These are phyloP conservation scores for Saccopteryx leptura DNA, from an alignment of 2,113 vertebrate species.

Conservation along the genomic window DNA sequence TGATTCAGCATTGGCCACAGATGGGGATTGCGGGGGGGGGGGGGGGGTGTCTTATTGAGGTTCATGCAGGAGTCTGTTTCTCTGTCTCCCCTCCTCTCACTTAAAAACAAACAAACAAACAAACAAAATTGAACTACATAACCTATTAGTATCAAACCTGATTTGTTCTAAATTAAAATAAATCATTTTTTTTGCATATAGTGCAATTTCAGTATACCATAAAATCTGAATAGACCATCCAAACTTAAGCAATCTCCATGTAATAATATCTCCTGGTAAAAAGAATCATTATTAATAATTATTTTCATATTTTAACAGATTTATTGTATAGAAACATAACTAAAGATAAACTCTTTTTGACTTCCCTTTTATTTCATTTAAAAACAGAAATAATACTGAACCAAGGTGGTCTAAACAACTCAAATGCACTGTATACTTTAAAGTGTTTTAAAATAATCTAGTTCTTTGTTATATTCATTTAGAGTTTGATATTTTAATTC, in stretches of 20 bases:
- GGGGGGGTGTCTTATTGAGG: too few relatives aligned
- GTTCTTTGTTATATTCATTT: background rate
- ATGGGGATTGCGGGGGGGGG: too few relatives aligned
- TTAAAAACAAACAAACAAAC: too few relatives aligned
- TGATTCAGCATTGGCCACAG: too few relatives aligned
- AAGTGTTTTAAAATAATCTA: background rate
- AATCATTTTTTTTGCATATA: constrained; percentile 50
- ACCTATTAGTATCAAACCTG: constrained; percentile 33
- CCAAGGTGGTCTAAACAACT: background rate
- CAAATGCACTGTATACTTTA: background rate
- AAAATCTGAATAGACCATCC: background rate
- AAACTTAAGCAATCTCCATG: background rate
- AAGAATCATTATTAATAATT: background rate
- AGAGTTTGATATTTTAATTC: background rate
- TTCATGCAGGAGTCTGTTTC: too few relatives aligned
- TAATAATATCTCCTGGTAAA: background rate
- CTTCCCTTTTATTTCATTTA: background rate
- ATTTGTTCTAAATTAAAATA: constrained; percentile 47
- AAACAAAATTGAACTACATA: background rate
- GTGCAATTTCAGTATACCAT: constrained; percentile 12
- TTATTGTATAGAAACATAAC: background rate
- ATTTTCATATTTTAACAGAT: background rate
- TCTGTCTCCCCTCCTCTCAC: too few relatives aligned
- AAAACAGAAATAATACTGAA: background rate
- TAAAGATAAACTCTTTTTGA: background rate